Evolutionary conservation across 2,113 vertebrate genomes (phyloP).

Genomic region (Zingel zingel): DNA sequence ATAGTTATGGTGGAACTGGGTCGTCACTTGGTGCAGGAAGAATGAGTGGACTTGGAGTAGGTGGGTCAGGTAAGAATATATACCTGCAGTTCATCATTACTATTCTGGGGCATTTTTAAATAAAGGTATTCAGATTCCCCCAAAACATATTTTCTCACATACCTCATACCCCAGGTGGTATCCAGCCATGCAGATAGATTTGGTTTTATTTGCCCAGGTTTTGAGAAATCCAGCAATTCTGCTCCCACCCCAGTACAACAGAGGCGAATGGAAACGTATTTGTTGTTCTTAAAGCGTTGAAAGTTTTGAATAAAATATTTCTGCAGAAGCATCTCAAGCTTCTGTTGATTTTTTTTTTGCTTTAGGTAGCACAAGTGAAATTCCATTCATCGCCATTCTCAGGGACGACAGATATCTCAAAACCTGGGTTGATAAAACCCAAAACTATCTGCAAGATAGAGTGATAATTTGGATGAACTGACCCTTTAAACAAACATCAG

Average conservation of each 20-base stretch:
- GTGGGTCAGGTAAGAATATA: conserved; percentile 54
- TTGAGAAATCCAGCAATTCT: neutral
- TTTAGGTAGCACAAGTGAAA: neutral
- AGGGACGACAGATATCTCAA: neutral
- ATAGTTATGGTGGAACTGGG: conserved; percentile 43
- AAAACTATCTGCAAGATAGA: neutral
- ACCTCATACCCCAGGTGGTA: neutral
- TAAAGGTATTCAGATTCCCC: neutral
- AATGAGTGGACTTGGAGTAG: conserved; percentile 10
- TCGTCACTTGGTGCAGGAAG: conserved; percentile 47
- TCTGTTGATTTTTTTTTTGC: too few species aligned
- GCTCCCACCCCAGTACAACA: neutral
- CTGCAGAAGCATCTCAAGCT: too few species aligned
- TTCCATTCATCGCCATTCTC: neutral
- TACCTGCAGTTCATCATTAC: neutral
- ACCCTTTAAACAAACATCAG: neutral
- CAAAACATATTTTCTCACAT: neutral
- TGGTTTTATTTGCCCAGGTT: neutral
- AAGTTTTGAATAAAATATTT: too few species aligned
- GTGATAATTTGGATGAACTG: neutral
- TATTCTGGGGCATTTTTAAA: neutral
- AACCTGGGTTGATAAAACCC: neutral
- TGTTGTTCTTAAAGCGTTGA: too few species aligned
- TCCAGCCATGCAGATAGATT: neutral
- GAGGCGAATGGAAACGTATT: neutral